Evolutionary conservation across 2,113 vertebrate species (phyloP).

Genomic region (Enhydra lutris): DNA sequence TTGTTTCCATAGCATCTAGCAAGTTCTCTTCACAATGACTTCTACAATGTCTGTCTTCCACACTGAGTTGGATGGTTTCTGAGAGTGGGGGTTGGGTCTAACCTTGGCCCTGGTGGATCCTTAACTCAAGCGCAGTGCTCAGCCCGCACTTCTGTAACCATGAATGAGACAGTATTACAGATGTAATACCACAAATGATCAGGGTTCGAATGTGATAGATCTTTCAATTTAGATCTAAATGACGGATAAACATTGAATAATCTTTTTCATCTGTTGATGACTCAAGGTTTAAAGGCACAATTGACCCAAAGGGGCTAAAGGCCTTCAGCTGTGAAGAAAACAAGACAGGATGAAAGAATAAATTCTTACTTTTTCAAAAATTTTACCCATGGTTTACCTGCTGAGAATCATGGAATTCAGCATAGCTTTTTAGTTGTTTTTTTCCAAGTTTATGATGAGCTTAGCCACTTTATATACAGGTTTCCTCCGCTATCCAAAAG

Average conservation of each 20-base stretch:
- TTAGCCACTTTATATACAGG: background rate
- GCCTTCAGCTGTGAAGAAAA: background rate
- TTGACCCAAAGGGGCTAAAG: background rate
- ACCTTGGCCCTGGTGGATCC: background rate
- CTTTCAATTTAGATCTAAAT: background rate
- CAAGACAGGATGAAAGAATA: conserved; percentile 23
- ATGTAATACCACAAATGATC: background rate
- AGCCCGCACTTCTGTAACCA: background rate
- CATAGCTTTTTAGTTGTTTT: background rate
- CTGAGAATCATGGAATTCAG: background rate
- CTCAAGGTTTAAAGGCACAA: background rate
- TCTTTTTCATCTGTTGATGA: background rate
- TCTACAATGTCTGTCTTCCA: background rate
- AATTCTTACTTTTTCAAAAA: background rate
- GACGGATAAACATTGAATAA: background rate
- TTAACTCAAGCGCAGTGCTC: background rate
- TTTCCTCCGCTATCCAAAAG: background rate
- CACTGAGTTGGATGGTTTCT: background rate
- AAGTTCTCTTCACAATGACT: background rate
- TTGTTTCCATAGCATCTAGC: background rate
- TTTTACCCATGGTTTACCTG: background rate
- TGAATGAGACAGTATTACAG: background rate
- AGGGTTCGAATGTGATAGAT: background rate
- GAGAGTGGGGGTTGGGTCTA: background rate
- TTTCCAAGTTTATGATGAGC: background rate